These are phyloP conservation scores for Pluvianellus socialis DNA, from an alignment of 2,113 vertebrate species.

Conservation along the genomic window DNA sequence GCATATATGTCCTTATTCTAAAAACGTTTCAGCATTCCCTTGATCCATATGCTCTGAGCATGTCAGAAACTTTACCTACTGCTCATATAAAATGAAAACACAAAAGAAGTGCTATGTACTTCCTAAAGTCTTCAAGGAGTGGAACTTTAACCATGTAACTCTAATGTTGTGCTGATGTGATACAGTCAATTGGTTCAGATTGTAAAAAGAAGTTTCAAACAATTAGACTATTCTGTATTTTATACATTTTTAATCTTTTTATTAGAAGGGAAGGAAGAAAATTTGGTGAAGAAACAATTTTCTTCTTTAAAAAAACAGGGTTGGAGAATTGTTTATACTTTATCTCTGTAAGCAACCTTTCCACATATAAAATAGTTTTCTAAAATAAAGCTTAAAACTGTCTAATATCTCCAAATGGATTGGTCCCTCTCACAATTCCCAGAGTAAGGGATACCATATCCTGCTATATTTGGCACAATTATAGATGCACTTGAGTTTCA, in stretches of 20 bases:
- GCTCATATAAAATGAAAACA: not conserved
- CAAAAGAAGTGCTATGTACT: not conserved
- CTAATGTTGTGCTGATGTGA: not conserved
- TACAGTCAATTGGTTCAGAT: not conserved
- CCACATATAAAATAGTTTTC: not conserved
- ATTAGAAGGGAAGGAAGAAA: not conserved
- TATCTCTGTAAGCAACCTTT: not conserved
- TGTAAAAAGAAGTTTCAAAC: not conserved
- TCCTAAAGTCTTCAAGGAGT: not conserved
- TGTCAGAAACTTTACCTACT: not conserved
- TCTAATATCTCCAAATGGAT: not conserved
- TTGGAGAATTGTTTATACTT: not conserved
- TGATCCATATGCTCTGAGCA: not conserved
- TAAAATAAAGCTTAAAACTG: not conserved
- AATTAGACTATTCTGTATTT: not conserved
- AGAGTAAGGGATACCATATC: not conserved
- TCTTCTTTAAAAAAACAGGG: not conserved
- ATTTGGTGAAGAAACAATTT: not conserved
- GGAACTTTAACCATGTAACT: not conserved
- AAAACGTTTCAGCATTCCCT: not conserved
- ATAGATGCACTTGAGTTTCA: not conserved
- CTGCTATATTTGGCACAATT: not conserved
- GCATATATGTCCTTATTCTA: not conserved
- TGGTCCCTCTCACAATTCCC: not conserved
- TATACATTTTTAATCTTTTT: not conserved